Conservation (phyloP, 2,113 vertebrate genomes). For the Saguinus imperator region DNA sequence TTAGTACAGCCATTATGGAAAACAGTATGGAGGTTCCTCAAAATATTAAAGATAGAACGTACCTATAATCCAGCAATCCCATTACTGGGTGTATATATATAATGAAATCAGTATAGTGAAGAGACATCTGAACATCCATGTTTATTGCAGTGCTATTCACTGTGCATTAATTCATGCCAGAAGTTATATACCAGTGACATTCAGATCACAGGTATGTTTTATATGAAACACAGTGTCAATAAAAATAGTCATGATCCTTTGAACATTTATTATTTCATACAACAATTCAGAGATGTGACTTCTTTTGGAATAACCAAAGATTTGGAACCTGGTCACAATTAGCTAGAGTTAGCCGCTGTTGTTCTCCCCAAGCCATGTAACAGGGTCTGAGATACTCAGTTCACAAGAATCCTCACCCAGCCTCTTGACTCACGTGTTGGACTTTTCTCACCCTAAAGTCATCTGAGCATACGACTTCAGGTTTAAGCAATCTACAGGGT, state of each 20-base stretch:
- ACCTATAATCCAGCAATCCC: neutral
- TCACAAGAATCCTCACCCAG: neutral
- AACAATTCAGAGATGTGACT: neutral
- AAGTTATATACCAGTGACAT: neutral
- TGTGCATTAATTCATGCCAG: neutral
- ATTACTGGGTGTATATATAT: neutral
- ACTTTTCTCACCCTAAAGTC: neutral
- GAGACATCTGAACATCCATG: neutral
- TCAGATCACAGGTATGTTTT: neutral
- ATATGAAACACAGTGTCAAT: neutral
- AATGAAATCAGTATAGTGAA: neutral
- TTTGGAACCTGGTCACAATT: neutral
- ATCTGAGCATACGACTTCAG: neutral
- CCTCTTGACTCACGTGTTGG: neutral
- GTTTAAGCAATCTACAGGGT: neutral
- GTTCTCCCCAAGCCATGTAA: neutral
- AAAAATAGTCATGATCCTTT: neutral
- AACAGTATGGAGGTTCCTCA: neutral
- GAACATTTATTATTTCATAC: neutral
- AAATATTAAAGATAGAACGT: neutral
- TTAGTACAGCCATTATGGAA: neutral
- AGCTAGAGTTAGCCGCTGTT: neutral
- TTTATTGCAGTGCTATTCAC: neutral
- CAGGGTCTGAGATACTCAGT: neutral
- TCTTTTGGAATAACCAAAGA: neutral